Conservation (phyloP, 2,113 vertebrate species). For the Dipodomys ordii region DNA sequence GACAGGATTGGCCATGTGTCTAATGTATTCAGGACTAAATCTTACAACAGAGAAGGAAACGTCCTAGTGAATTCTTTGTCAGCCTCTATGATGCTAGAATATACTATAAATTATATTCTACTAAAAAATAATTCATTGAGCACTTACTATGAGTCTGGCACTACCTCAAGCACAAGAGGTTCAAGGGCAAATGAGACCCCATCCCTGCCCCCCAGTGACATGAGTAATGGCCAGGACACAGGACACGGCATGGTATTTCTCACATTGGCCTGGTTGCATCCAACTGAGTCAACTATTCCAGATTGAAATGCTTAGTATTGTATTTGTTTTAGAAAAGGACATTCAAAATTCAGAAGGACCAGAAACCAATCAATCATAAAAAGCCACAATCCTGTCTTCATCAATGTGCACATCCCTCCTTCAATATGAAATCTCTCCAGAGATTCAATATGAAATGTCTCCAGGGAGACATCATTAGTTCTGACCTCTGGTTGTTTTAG, state of each 20-base stretch:
- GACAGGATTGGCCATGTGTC: not conserved
- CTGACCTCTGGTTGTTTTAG: not conserved
- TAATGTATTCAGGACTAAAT: not conserved
- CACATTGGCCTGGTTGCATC: not conserved
- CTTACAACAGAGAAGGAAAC: not conserved
- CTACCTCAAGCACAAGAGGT: not conserved
- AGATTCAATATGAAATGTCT: not conserved
- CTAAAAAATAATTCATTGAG: not conserved
- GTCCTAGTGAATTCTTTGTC: not conserved
- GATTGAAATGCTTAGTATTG: not conserved
- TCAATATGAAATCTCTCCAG: not conserved
- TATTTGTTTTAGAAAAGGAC: slow-evolving; percentile 4
- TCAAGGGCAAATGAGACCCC: not conserved
- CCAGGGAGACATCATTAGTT: not conserved
- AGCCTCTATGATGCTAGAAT: not conserved
- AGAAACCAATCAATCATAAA: not conserved
- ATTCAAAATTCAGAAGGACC: not conserved
- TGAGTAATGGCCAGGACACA: not conserved
- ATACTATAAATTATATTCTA: not conserved
- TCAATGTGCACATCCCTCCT: too few species aligned
- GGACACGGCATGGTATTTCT: not conserved
- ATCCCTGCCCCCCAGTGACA: not conserved
- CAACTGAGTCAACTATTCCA: not conserved
- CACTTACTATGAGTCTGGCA: not conserved
- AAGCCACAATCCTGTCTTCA: not conserved